Percentiles rank a stretch among this genome's conserved stretches.
phyloP scores from a whole-genome alignment of 2,113 vertebrate genomes.

The Calonectris borealis region DNA sequence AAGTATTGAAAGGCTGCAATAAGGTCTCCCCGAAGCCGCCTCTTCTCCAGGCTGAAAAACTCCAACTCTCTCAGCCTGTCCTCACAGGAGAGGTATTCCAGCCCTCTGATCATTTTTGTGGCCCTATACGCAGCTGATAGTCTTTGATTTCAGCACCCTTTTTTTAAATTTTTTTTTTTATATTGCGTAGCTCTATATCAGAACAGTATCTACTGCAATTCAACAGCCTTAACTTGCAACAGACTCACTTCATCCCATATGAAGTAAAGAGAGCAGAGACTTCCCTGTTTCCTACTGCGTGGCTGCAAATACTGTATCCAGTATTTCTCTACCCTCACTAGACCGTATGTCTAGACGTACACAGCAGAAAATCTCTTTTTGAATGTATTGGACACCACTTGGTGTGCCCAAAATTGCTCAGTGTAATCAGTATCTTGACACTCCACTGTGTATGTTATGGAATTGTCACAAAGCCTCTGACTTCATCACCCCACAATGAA shows the following conservation, averaged over 20 bases:
- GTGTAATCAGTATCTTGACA: slow-evolving; percentile 72
- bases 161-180: background rate
- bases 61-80: background rate
- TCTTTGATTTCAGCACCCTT: background rate
- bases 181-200: background rate
- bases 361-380: slow-evolving; percentile 31
- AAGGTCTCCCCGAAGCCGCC: background rate
- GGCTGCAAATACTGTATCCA: slow-evolving; percentile 31
- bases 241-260: slow-evolving; percentile 42
- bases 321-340: slow-evolving; percentile 35
- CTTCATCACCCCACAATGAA: slow-evolving; percentile 53
- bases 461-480: slow-evolving; percentile 53
- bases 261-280: slow-evolving; percentile 54
- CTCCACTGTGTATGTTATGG: slow-evolving; percentile 22
- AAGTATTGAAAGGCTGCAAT: background rate
- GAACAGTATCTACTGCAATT: background rate
- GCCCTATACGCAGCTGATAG: background rate
- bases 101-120: background rate
- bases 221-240: slow-evolving; percentile 39
- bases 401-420: slow-evolving; percentile 39
- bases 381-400: slow-evolving; percentile 39
- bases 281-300: background rate
- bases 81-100: background rate
- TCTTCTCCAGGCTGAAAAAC: background rate
- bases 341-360: slow-evolving; percentile 47